Conservation (phyloP, 1,140 invertebrate species). For the Pantala flavescens region DNA sequence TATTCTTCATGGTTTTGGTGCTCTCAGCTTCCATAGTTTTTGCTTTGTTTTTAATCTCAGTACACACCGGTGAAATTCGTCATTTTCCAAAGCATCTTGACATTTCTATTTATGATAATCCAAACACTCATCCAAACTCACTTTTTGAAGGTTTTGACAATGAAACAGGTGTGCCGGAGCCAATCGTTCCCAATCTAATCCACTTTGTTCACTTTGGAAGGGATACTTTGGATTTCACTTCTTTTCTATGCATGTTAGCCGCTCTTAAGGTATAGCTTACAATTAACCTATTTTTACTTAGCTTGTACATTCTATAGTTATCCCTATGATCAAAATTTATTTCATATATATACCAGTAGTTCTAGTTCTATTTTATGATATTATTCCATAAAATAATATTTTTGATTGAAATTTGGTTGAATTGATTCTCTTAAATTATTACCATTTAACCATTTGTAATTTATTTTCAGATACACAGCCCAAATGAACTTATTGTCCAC, state of each 20-base stretch:
- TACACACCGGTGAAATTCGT: too few species aligned
- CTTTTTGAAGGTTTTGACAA: constrained; percentile 24
- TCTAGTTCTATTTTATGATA: too few species aligned
- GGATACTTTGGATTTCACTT: constrained; percentile 24
- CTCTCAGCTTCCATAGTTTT: too few species aligned
- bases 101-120: neutral
- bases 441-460: too few species aligned
- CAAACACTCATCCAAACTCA: neutral
- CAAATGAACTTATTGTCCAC: constrained; percentile 26
- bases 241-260: constrained; percentile 27
- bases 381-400: too few species aligned
- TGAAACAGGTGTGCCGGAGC: constrained; percentile 19
- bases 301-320: neutral
- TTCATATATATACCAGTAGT: too few species aligned
- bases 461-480: constrained; percentile 26
- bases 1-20: too few species aligned
- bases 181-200: constrained; percentile 28
- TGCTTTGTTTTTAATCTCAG: too few species aligned
- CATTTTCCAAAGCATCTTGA: neutral
- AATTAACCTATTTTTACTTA: neutral
- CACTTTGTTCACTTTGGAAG: constrained; percentile 29
- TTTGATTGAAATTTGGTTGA: too few species aligned
- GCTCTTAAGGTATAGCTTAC: constrained; percentile 27
- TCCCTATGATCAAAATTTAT: neutral
- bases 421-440: too few species aligned